Conservation (phyloP, 2,797 vertebrate species). For the Perodicticus potto region DNA sequence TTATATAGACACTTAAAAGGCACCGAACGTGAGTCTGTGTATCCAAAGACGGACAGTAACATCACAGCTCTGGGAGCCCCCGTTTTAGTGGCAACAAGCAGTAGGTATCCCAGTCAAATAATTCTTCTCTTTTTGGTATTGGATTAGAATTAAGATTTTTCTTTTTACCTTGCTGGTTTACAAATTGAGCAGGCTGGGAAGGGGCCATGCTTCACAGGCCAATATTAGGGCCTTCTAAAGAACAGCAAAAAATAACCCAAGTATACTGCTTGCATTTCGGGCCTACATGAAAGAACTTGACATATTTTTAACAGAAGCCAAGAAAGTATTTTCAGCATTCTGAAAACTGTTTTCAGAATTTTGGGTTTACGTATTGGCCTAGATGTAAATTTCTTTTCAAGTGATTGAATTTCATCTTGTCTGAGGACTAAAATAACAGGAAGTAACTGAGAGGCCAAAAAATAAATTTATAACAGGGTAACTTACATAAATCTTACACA, state of each 20-base stretch:
- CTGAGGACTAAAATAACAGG: constrained; percentile 54
- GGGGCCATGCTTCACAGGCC: rapidly evolving
- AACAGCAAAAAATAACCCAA: neutral
- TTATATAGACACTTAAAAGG: neutral
- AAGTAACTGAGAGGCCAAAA: constrained; percentile 35
- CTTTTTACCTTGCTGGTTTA: too few relatives aligned
- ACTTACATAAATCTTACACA: neutral
- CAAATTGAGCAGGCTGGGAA: rapidly evolving
- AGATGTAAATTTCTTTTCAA: neutral
- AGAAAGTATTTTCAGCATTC: neutral
- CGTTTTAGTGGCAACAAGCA: too few relatives aligned
- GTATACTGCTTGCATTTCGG: too few relatives aligned
- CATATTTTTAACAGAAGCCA: neutral
- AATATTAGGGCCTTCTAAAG: too few relatives aligned
- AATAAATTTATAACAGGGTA: neutral
- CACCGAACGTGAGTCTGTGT: rapidly evolving
- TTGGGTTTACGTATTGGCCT: neutral
- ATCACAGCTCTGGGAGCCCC: neutral
- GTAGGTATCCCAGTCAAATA: rapidly evolving
- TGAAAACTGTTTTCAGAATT: neutral
- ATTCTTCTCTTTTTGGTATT: neutral
- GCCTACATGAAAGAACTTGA: neutral
- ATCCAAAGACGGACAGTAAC: neutral
- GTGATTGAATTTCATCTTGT: constrained; percentile 48
- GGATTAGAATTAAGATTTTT: neutral